These are phyloP conservation scores for Lingula anatina DNA, from an alignment of 2,888 invertebrate species.

Conservation along the genomic window DNA sequence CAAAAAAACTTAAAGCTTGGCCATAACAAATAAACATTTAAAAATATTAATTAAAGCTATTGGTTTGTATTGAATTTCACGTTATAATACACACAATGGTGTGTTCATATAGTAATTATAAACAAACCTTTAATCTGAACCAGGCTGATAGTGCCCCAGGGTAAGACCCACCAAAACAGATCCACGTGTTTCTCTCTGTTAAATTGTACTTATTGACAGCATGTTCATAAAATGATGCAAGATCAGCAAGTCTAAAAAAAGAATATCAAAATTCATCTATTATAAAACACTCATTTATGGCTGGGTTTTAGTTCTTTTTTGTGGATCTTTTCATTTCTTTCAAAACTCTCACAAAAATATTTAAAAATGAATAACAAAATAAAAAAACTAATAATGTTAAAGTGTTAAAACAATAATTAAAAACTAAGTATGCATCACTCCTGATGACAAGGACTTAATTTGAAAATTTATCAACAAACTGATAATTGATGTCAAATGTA, in stretches of 20 bases:
- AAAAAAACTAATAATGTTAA: too few species aligned
- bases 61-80: not conserved
- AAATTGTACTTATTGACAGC: slow-evolving; percentile 16
- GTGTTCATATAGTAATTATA: not conserved
- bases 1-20: not conserved
- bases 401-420: too few species aligned
- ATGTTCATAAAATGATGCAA: slow-evolving; percentile 21
- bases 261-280: too few species aligned
- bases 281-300: too few species aligned
- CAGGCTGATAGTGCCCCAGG: slow-evolving; percentile 32
- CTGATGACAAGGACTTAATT: too few species aligned
- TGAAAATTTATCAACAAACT: not conserved
- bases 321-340: too few species aligned
- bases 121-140: slow-evolving; percentile 27
- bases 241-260: slow-evolving; percentile 22
- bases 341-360: too few species aligned
- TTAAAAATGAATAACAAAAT: too few species aligned
- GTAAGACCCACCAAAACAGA: slow-evolving; percentile 32
- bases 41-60: not conserved
- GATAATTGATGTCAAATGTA: not conserved
- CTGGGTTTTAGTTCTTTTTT: too few species aligned
- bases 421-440: too few species aligned
- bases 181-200: slow-evolving; percentile 18
- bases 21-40: not conserved
- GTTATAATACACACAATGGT: too few species aligned